Conservation (phyloP, 2,113 vertebrate species). For the Capricornis sumatraensis region DNA sequence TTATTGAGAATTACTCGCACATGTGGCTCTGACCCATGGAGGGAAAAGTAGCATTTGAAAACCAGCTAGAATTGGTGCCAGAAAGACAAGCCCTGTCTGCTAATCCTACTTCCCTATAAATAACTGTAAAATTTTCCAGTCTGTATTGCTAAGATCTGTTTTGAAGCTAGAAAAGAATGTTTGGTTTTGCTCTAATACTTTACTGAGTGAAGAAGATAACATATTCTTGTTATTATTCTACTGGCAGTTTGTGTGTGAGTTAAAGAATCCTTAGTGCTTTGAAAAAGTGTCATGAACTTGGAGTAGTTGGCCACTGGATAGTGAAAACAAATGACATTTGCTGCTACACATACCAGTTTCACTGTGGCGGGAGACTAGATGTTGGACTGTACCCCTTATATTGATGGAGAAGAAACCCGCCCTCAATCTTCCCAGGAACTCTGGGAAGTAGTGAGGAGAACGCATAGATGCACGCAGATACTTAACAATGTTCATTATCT, state of each 20-base stretch:
- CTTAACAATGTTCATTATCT: not conserved
- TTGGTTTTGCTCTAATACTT: conserved; percentile 12
- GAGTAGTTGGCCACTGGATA: not conserved
- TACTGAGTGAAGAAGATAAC: not conserved
- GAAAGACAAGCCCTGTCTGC: not conserved
- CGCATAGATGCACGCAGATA: not conserved
- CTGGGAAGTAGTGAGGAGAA: not conserved
- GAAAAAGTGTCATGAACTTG: not conserved
- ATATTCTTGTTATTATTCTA: not conserved
- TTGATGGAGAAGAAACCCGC: not conserved
- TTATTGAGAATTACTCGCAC: conserved; percentile 53
- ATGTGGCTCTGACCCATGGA: conserved; percentile 31
- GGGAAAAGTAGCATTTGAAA: conserved; percentile 47
- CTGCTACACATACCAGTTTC: not conserved
- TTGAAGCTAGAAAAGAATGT: not conserved
- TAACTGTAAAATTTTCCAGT: not conserved
- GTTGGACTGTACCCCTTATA: not conserved
- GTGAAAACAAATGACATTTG: not conserved
- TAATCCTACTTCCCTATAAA: conserved; percentile 5
- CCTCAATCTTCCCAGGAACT: not conserved
- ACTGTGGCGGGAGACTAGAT: not conserved
- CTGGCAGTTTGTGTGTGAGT: not conserved
- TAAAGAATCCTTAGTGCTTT: conserved; percentile 18
- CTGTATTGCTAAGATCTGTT: not conserved
- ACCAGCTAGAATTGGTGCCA: conserved; percentile 9